These are phyloP conservation scores for Drosophila yooni DNA, from an alignment of 2,888 invertebrate species.

Conservation along the genomic window DNA sequence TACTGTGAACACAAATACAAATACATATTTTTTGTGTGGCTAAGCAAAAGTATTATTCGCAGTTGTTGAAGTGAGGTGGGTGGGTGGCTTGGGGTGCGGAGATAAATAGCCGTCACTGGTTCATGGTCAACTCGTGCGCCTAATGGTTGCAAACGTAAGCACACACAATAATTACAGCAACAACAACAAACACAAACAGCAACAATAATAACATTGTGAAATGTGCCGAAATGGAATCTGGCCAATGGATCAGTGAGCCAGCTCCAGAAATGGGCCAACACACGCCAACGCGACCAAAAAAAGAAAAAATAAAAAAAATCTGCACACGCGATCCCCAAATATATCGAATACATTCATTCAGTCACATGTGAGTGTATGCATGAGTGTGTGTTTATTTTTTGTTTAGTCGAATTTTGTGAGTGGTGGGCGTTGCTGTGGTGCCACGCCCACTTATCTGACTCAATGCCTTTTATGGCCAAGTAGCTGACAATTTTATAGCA, in stretches of 20 bases:
- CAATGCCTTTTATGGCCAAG: slow-evolving; percentile 59
- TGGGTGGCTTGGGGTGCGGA: neutral
- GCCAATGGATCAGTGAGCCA: slow-evolving; percentile 69
- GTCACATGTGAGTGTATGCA: slow-evolving; percentile 3
- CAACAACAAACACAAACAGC: slow-evolving; percentile 22
- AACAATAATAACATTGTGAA: slow-evolving; percentile 59
- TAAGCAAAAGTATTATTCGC: slow-evolving; percentile 46
- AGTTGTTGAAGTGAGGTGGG: slow-evolving; percentile 11
- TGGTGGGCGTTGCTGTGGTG: slow-evolving; percentile 33
- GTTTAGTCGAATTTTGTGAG: slow-evolving; percentile 15
- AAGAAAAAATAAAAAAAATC: slow-evolving; percentile 28
- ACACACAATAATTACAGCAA: slow-evolving; percentile 57
- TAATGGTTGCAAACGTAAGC: slow-evolving; percentile 65
- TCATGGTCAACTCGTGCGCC: slow-evolving; percentile 76
- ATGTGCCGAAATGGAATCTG: slow-evolving; percentile 66
- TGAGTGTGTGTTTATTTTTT: slow-evolving; percentile 10
- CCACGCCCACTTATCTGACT: slow-evolving; percentile 49
- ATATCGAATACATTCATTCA: slow-evolving; percentile 33
- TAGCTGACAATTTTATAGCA: slow-evolving; percentile 55
- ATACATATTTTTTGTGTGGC: slow-evolving; percentile 32
- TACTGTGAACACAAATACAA: slow-evolving; percentile 10
- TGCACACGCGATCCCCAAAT: slow-evolving; percentile 69
- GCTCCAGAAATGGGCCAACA: slow-evolving; percentile 58
- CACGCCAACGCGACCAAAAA: slow-evolving; percentile 65
- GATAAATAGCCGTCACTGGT: slow-evolving; percentile 60